Evolutionary conservation across 2,888 invertebrate genomes (phyloP), one percentile per base, ranked within the genome.

Genomic region (Cantharis flavilabris): DNA sequence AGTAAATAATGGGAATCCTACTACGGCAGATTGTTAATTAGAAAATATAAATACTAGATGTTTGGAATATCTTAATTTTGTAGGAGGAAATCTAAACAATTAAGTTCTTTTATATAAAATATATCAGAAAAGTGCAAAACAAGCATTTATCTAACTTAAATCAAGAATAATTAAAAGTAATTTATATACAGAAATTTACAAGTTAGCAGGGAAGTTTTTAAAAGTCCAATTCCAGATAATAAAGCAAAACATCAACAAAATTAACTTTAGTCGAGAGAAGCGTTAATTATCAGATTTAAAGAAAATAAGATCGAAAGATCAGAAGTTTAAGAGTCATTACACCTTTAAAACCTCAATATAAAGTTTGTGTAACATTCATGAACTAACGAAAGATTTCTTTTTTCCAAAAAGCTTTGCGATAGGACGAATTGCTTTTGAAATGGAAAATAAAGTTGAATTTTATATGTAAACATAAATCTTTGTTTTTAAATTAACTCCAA

Each of bases 401-500:
- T 49, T n/a, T 49, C 49, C 3, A 49, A 49, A 33, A 49, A 49
- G 49, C 49, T n/a, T 13, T n/a, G 49, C 49, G n/a, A n/a, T 49
- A 13, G 49, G 2, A 13, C 26, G 26, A 26, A 33, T 13, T 13
- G 33, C 49, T 9, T n/a, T 7, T 49, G 49, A 13, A 49, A 49
- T n/a, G 9, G 5, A n/a, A n/a, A 49, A 33, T 13, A 33, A 49
- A 49, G n/a, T n/a, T n/a, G 4, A 49, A 49, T 49, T 49, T 49
- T n/a, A 49, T n/a, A 49, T 49, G 49, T 2, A n/a, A 49, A 49
- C 49, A n/a, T 49, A 49, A 49, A 49, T 49, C 49, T 49, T 49
- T 49, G 49, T 49, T 71, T 75, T 75, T 71, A 23, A 62, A 26
- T 20, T 26, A 77, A 63, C 69, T 73, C 67, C 70, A 70, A 49